Base-by-base conservation (phyloP, 2,888 invertebrate species). In the Sthenelais limicola region DNA sequence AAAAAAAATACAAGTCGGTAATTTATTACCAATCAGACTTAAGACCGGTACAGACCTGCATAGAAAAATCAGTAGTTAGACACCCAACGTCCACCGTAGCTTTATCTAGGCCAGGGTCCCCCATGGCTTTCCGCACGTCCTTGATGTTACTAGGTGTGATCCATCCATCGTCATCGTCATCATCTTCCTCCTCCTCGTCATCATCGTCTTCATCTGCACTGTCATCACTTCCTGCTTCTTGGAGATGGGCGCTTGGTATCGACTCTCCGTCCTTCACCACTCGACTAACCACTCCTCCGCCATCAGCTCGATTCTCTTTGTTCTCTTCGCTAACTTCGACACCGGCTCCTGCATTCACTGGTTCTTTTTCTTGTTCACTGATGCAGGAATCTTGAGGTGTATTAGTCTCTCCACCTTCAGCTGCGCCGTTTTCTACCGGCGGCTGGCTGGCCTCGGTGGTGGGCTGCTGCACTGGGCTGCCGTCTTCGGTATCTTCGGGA, bases 1-100 rank as follows among this genome's bases (percentile, higher is more conserved):
- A n/a, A n/a, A n/a, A n/a, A n/a, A n/a, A n/a, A n/a, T n/a, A n/a
- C n/a, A n/a, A n/a, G n/a, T n/a, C n/a, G n/a, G n/a, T n/a, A n/a
- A n/a, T n/a, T n/a, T n/a, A n/a, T n/a, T n/a, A n/a, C n/a, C n/a
- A n/a, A n/a, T n/a, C n/a, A n/a, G n/a, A n/a, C n/a, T n/a, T n/a
- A n/a, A n/a, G n/a, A n/a, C n/a, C n/a, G n/a, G n/a, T n/a, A 51
- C 75, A 70, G 79, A 91, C 91, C 90, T 98, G 98, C 92, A 99
- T 94, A 0, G 98, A 96, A 90, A 96, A 99, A 89, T 99, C 99
- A 71, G 95, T 95, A 9, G 98, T 97, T 81, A 99, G 92, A 84
- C 98, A 98, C 0, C 96, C 98, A 32, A 98, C 97, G 78, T 90
- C 49, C 7, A 85, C 84, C 5, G 77, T 77, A 35, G 81, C 79